Conservation (phyloP, 2,113 vertebrate species). For the Octodon degus region DNA sequence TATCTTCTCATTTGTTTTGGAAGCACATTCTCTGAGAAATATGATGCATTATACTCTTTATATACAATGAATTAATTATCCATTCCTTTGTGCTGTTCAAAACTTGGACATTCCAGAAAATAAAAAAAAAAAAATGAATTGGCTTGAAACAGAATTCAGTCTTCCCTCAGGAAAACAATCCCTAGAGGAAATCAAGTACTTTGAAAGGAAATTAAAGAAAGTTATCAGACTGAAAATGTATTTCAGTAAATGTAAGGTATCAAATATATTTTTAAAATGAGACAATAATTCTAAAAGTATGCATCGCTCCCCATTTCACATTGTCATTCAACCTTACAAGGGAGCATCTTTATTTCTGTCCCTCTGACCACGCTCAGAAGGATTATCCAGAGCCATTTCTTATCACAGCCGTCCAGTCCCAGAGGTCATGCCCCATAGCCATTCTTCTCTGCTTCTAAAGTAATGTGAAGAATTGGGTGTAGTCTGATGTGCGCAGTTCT, state of each 20-base stretch:
- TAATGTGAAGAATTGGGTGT: conserved; percentile 74
- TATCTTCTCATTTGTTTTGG: conserved; percentile 21
- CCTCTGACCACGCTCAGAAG: neutral
- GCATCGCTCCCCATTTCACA: neutral
- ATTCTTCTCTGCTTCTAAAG: conserved; percentile 70
- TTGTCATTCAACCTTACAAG: neutral
- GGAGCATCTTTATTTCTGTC: conserved; percentile 12
- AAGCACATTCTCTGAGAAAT: conserved; percentile 15
- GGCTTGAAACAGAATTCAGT: neutral
- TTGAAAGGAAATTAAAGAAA: conserved; percentile 58
- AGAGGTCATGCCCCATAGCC: conserved; percentile 34
- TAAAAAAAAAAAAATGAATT: neutral
- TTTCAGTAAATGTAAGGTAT: conserved; percentile 35
- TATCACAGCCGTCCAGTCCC: conserved; percentile 67
- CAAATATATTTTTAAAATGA: conserved; percentile 19
- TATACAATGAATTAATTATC: neutral
- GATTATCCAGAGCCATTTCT: conserved; percentile 57
- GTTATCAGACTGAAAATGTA: conserved; percentile 7
- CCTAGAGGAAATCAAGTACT: conserved; percentile 50
- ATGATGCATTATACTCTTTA: neutral
- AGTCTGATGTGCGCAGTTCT: conserved; percentile 50
- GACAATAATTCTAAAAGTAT: conserved; percentile 49
- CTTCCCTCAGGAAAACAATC: conserved; percentile 29
- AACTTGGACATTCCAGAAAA: conserved; percentile 51
- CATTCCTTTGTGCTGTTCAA: neutral